Base-by-base conservation (phyloP, 2,888 invertebrate genomes). In the Tetragnatha montana region DNA sequence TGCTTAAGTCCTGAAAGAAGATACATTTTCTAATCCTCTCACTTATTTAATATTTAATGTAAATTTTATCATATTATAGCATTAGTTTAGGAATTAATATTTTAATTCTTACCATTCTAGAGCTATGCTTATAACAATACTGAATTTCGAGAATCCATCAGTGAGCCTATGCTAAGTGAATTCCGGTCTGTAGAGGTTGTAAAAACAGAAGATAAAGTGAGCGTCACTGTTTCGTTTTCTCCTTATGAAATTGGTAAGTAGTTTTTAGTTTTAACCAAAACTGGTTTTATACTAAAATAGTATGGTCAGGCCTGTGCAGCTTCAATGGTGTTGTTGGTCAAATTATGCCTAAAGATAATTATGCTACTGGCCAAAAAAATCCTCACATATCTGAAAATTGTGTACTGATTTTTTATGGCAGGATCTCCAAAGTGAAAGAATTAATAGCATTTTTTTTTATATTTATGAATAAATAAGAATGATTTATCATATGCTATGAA, bases 61-160 rank as follows among this genome's bases (percentile, higher is more conserved):
- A 0, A 10, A 70, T 8, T n/a, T 19, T n/a, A n/a, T 8, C 7
- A 70, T 19, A n/a, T 47, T 71, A 49, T 50, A 17, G 47, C 50
- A 35, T 35, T 49, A 50, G 49, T 71, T 49, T 60, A 50, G 51
- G 35, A 35, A 35, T 35, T 35, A 35, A 35, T 35, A 35, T 35
- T 35, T 35, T 1, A 35, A 35, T 35, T 35, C 4, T 35, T 35
- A 35, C 22, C 21, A 22, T 76, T 81, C 12, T 51, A 89, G 89
- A 89, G 85, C 71, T 80, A 89, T 85, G 89, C 89, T 14, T 89
- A 85, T 21, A 89, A 89, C 50, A 81, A 89, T 60, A 47, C 81
- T 21, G 85, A 81, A 17, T 89, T 89, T n/a, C 73, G 89, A 49
- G 75, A 89, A 1, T 70, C 75, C 12, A 89, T 89, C 12, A 89